These are phyloP conservation scores for Heliconius sara DNA, from an alignment of 2,888 invertebrate species.

Conservation along the genomic window DNA sequence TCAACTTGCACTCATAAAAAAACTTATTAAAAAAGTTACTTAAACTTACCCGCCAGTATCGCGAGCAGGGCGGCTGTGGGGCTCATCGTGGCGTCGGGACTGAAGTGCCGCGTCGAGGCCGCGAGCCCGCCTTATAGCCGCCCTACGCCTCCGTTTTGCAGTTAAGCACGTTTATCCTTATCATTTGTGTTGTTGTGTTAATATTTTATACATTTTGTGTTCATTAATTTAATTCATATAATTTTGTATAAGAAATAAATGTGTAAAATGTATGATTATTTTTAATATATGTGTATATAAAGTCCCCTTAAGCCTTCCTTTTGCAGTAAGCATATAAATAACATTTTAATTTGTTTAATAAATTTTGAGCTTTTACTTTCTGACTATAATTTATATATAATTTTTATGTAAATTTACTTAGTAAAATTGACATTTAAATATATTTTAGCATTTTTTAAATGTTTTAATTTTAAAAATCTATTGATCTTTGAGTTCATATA, in stretches of 20 bases:
- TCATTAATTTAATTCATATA: neutral
- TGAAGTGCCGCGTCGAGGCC: constrained; percentile 63
- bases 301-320: too few species aligned
- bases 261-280: neutral
- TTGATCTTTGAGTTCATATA: too few species aligned
- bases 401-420: too few species aligned
- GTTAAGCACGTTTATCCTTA: constrained; percentile 9
- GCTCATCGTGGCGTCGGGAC: constrained; percentile 57
- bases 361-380: too few species aligned
- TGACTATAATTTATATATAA: too few species aligned
- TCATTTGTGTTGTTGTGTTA: neutral
- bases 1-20: neutral
- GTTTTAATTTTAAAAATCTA: too few species aligned
- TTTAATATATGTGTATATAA: too few species aligned
- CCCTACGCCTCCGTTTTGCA: constrained; percentile 52
- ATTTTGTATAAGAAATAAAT: too few species aligned
- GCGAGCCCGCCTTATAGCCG: constrained; percentile 68
- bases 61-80: constrained; percentile 64
- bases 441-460: too few species aligned
- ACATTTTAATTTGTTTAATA: too few species aligned
- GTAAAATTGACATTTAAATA: too few species aligned
- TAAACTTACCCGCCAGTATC: constrained; percentile 68
- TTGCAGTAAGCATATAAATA: too few species aligned
- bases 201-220: neutral
- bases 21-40: neutral